These are phyloP conservation scores for Orgyia antiqua DNA, from an alignment of 2,888 invertebrate species.

Conservation along the genomic window DNA sequence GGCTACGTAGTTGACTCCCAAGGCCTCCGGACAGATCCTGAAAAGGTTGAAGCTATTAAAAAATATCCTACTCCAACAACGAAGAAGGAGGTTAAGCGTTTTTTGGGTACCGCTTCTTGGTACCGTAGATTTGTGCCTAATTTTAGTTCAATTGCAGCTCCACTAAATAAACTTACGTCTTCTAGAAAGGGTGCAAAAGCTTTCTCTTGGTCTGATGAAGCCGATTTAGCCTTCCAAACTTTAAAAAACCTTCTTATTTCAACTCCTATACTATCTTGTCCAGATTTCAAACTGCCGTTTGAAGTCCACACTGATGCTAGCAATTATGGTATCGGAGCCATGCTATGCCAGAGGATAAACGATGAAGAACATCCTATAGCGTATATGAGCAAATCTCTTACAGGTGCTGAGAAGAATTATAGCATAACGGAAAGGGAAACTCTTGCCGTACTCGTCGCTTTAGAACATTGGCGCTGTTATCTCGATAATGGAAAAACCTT, in stretches of 20 bases:
- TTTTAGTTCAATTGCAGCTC: neutral
- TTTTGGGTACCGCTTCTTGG: neutral
- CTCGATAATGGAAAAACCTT: too few relatives aligned
- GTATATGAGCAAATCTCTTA: constrained; percentile 8
- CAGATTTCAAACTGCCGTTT: neutral
- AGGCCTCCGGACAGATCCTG: neutral
- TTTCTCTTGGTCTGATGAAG: neutral
- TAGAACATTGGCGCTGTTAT: constrained; percentile 30
- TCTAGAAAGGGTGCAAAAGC: neutral
- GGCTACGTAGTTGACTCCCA: neutral
- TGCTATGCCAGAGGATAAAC: neutral
- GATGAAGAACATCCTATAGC: constrained; percentile 2
- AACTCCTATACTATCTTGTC: constrained; percentile 1
- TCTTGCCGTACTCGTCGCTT: constrained; percentile 22
- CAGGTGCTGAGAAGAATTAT: constrained; percentile 18
- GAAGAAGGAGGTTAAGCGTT: constrained; percentile 2
- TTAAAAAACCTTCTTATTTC: neutral
- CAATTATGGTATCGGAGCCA: constrained; percentile 6
- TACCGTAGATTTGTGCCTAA: neutral
- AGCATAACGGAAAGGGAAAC: constrained; percentile 27
- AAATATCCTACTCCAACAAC: constrained; percentile 3
- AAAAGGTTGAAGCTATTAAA: constrained; percentile 5
- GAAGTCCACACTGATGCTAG: constrained; percentile 4
- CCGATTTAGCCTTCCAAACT: neutral
- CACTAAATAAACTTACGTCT: neutral